phyloP scores from a whole-genome alignment of 2,113 vertebrate genomes.

The Hippopotamus amphibius region DNA sequence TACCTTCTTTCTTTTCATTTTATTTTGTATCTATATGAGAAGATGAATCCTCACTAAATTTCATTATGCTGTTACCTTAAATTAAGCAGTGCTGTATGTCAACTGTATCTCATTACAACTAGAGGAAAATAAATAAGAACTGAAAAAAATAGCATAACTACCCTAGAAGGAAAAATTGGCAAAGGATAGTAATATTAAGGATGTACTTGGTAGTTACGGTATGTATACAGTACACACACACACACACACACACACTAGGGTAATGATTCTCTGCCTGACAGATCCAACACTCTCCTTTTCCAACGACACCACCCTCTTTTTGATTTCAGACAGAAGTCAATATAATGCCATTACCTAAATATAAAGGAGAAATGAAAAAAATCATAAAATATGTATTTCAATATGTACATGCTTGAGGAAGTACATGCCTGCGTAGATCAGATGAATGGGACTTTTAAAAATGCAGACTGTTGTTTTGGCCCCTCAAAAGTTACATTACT shows the following conservation, averaged over 20 bases:
- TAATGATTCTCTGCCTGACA: background rate
- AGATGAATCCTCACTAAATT: background rate
- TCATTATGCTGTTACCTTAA: background rate
- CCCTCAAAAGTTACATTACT: background rate
- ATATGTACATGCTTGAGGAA: background rate
- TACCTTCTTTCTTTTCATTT: background rate
- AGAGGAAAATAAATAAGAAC: background rate
- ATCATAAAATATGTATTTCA: background rate
- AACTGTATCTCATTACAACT: background rate
- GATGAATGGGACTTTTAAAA: background rate
- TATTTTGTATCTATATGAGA: background rate
- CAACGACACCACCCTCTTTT: background rate
- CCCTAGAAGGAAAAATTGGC: background rate
- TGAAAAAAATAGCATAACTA: background rate
- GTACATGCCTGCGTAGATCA: background rate
- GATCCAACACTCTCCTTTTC: background rate
- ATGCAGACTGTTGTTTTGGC: background rate
- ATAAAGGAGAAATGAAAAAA: background rate
- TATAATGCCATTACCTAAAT: background rate
- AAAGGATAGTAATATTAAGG: background rate
- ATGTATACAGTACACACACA: background rate
- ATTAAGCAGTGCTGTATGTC: background rate
- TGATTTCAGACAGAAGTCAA: background rate
- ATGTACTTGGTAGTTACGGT: accelerated
- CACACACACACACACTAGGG: background rate